A percentile compares a stretch with the other conserved stretches of the same genome.
Conservation (phyloP, 2,888 invertebrate species). For the Halocaridina rubra region DNA sequence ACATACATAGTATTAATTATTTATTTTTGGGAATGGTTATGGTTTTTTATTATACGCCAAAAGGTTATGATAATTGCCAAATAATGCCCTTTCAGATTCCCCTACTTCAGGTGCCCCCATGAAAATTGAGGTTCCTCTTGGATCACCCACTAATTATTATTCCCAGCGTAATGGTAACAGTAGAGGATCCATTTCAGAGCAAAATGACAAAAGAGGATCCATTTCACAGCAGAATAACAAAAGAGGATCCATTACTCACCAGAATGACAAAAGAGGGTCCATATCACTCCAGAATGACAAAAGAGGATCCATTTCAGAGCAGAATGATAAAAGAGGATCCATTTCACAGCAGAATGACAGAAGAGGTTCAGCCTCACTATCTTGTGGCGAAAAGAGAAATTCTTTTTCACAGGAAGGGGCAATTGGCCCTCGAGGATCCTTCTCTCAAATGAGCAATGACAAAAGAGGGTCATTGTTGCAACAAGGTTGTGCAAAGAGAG, state of each 20-base stretch:
- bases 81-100: slow-evolving; percentile 30
- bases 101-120: slow-evolving; percentile 38
- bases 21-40: neutral
- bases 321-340: neutral
- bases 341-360: neutral
- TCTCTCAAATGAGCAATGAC: neutral
- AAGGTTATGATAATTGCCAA: neutral
- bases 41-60: neutral
- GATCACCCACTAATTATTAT: slow-evolving; percentile 3
- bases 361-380: neutral
- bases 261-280: no score
- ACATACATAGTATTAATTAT: neutral
- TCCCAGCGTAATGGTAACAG: neutral
- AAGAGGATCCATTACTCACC: neutral
- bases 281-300: no score
- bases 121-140: slow-evolving; percentile 43
- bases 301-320: no score
- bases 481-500: neutral
- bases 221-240: neutral
- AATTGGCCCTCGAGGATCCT: neutral
- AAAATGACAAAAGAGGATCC: neutral
- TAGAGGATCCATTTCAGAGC: no score
- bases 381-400: neutral
- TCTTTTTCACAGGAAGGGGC: neutral
- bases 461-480: neutral